A percentile compares a stretch with the other conserved stretches of the same genome.
Conservation (phyloP, 1,140 invertebrate genomes). For the Anastatus disparis region DNA sequence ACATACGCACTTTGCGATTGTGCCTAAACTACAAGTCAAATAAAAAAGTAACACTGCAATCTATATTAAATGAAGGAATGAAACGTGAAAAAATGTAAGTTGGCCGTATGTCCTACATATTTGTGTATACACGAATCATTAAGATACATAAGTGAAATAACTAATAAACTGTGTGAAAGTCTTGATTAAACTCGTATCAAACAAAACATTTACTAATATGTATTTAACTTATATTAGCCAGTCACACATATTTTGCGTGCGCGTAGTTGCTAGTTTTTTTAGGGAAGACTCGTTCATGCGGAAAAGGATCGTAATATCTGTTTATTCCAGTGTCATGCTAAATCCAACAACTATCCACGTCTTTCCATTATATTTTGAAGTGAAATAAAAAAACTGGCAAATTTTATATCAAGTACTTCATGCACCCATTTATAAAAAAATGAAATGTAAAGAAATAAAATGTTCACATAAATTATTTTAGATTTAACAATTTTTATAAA, state of each 20-base stretch:
- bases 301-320: constrained; percentile 17
- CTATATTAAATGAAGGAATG: background rate
- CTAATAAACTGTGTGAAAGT: constrained; percentile 5
- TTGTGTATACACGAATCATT: background rate
- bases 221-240: constrained; percentile 27
- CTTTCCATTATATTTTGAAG: constrained; percentile 17
- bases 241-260: constrained; percentile 24
- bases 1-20: background rate
- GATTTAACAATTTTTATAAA: constrained; percentile 27
- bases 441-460: background rate
- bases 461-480: constrained; percentile 10
- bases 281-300: constrained; percentile 4
- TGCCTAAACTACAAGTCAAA: constrained; percentile 16
- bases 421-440: constrained; percentile 4
- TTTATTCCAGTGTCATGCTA: constrained; percentile 24
- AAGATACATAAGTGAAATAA: background rate
- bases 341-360: constrained; percentile 14
- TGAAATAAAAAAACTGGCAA: constrained; percentile 12
- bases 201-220: constrained; percentile 11
- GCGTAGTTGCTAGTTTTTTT: constrained; percentile 28
- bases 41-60: background rate
- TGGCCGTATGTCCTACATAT: background rate
- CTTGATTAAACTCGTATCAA: constrained; percentile 11
- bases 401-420: background rate
- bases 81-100: background rate